Evolutionary conservation across 1,140 invertebrate genomes (phyloP).

Genomic region (Glomeris maerens): DNA sequence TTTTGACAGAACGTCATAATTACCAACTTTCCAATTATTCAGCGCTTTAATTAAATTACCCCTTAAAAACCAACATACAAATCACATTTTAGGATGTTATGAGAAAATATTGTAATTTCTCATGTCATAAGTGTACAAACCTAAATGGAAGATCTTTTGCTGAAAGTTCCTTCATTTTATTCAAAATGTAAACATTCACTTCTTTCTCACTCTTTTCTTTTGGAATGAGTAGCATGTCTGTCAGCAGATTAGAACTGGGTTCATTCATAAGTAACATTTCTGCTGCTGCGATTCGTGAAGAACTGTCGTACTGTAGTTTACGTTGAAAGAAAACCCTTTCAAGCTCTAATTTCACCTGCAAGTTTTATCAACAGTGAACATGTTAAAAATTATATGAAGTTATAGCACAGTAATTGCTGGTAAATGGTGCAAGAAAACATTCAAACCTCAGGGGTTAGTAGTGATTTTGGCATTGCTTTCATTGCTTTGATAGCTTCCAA

Average conservation of each 20-base stretch:
- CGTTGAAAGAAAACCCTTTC: background rate
- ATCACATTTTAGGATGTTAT: background rate
- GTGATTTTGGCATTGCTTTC: background rate
- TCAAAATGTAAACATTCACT: slow-evolving; percentile 39
- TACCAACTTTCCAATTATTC: slow-evolving; percentile 35
- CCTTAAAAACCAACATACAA: slow-evolving; percentile 8
- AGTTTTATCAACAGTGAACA: too few relatives aligned
- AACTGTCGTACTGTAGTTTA: background rate
- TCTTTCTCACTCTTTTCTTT: slow-evolving; percentile 43
- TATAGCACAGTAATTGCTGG: too few relatives aligned
- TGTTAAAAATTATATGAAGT: too few relatives aligned
- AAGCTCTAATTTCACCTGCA: background rate
- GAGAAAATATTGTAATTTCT: too few relatives aligned
- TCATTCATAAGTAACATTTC: background rate
- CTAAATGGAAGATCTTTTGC: slow-evolving; percentile 24
- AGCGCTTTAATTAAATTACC: slow-evolving; percentile 21
- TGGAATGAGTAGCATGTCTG: background rate
- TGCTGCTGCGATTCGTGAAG: background rate
- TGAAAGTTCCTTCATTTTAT: slow-evolving; percentile 44
- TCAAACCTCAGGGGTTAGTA: too few relatives aligned
- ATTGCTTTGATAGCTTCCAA: background rate
- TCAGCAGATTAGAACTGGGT: background rate
- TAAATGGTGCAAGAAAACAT: too few relatives aligned
- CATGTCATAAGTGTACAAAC: slow-evolving; percentile 8
- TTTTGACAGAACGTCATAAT: slow-evolving; percentile 50